Evolutionary conservation across 2,888 invertebrate species (phyloP), one percentile per base, ranked within the genome.

Genomic region (Helleia helle): DNA sequence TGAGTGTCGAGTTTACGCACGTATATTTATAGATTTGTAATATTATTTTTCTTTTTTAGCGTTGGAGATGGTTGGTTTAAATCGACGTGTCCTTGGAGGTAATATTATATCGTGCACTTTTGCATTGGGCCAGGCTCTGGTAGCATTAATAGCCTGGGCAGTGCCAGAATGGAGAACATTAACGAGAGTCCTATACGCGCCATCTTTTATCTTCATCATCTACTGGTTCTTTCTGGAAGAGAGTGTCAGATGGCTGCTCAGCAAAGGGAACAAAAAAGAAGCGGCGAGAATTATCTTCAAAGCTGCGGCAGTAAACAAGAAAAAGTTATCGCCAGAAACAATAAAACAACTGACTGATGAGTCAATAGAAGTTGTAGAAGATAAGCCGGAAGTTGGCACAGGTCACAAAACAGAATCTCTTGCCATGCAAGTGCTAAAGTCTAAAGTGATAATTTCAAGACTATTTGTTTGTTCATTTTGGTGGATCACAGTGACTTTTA

Each of bases 401-500:
- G 40, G 43, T 0, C n/a, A 43, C 1, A 36, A 46, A 3, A 50
- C 55, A 9, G 38, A 50, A 28, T 47, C 40, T 1, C 36, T 77
- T 4, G 44, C 52, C 7, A 44, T 64, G 31, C 76, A 87, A 59
- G 53, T 56, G n/a, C 6, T 56, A 1, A 53, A 41, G 14, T 88
- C 89, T 0, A 75, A 66, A 29, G 79, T 79, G 12, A 59, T 91
- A 0, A 62, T 89, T 45, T 55, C 79, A 0, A 76, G 91, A 24
- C 77, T 61, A 30, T 51, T 86, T 1, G 89, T 89, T 38, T 92
- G 92, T 49, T 90, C 90, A n/a, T 87, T 92, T 52, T 93, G 92
- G 79, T 93, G 93, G 93, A 88, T 93, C 9, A 90, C 93, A 0
- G 90, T 91, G 54, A 90, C 92, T 0, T 89, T 94, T 48, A 89